Percentiles rank a stretch among this genome's conserved stretches.
Conservation (phyloP, 2,888 invertebrate genomes). For the Lycaena phlaeas region DNA sequence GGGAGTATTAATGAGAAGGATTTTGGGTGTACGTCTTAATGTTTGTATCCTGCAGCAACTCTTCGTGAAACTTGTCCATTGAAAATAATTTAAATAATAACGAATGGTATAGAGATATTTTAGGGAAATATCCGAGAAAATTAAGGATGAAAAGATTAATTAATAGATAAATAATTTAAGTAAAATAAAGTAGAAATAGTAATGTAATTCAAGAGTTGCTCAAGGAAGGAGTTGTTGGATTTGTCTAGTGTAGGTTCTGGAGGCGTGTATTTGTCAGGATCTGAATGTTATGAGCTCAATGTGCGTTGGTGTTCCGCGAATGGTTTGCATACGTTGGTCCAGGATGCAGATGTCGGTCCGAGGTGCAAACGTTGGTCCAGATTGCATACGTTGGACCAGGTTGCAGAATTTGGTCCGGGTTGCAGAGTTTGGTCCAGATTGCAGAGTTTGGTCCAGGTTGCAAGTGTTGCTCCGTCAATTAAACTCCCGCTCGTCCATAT, state of each 20-base stretch:
- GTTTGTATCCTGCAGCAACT: conserved; percentile 15
- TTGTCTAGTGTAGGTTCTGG: conserved; percentile 38
- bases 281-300: conserved; percentile 33
- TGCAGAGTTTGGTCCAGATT: conserved; percentile 49
- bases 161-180: too few species aligned
- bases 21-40: conserved; percentile 9
- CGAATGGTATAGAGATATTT: too few species aligned
- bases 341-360: too few species aligned
- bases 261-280: conserved; percentile 24
- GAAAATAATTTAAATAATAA: too few species aligned
- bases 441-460: conserved; percentile 28
- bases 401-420: conserved; percentile 32
- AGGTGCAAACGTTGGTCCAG: too few species aligned
- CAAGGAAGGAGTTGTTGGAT: conserved; percentile 27
- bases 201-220: conserved; percentile 18
- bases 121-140: too few species aligned
- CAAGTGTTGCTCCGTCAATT: conserved; percentile 61
- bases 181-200: too few species aligned
- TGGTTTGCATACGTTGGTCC: conserved; percentile 1
- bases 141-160: too few species aligned
- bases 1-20: conserved; percentile 15
- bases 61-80: too few species aligned
- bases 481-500: conserved; percentile 47
- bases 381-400: too few species aligned
- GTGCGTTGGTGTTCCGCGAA: conserved; percentile 33